phyloP scores from a whole-genome alignment of 2,113 vertebrate species.

The Zosterops pallidus region DNA sequence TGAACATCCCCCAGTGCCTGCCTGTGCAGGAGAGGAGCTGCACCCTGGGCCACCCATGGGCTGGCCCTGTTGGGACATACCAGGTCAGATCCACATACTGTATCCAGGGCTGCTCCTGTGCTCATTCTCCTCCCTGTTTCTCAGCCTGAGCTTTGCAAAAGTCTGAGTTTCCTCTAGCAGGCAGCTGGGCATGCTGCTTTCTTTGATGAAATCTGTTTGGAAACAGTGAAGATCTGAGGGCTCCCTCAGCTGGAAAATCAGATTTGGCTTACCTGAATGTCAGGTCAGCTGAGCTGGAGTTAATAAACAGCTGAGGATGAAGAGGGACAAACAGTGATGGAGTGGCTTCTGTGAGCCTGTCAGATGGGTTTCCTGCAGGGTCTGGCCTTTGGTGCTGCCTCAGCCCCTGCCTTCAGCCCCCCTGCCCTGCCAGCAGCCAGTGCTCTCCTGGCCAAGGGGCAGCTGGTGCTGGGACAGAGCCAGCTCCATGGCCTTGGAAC shows the following conservation, averaged over 20 bases:
- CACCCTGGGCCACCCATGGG: rapidly evolving
- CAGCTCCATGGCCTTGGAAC: neutral
- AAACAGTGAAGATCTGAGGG: neutral
- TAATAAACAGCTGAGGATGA: neutral
- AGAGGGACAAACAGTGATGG: neutral
- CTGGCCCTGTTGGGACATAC: neutral
- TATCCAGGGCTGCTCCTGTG: neutral
- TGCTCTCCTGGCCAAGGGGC: rapidly evolving
- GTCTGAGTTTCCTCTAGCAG: neutral
- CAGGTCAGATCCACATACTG: neutral
- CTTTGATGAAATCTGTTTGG: neutral
- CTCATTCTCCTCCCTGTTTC: neutral
- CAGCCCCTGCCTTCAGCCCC: rapidly evolving
- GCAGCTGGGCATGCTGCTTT: neutral
- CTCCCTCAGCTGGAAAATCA: neutral
- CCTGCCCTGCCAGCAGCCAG: neutral
- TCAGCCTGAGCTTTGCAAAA: neutral
- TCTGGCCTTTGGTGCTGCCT: neutral
- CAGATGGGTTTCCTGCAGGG: neutral
- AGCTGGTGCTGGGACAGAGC: neutral
- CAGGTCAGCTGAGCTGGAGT: neutral
- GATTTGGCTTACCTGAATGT: neutral
- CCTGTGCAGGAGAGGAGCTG: rapidly evolving
- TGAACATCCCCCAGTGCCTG: rapidly evolving
- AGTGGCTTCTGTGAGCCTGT: neutral